Base-by-base conservation (phyloP, 2,113 vertebrate genomes). In the Embiotoca jacksoni region DNA sequence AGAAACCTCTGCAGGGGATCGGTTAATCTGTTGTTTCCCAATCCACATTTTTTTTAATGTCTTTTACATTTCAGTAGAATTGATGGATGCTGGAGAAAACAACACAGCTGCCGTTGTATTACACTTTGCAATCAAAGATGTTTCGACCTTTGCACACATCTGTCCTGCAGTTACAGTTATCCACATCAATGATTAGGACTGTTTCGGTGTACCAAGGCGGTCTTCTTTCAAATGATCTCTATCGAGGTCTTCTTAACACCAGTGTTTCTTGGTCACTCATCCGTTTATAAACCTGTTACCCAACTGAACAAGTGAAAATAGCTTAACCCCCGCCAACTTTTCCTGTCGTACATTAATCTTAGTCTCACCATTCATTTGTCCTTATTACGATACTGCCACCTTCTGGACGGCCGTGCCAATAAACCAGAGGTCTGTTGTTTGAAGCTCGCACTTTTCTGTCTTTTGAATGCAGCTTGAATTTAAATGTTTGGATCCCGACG, bases 381-480 rank as follows among this genome's bases (percentile, higher is more conserved):
- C 59, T 31, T 7, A 31, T 39, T 15, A 37, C 74, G 76, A 57
- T 55, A 83, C 50, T 52, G 56, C 3, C 82, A 52, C 46, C 77
- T 69, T 2, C 70, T 83, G 88, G 32, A 15, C 44, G 14, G 0
- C 1, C 9, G 13, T 35, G 31, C 39, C 35, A 73, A 54, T 33
- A 81, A 50, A 68, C 4, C 30, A 53, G 3, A 57, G 3, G 31
- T n/a, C 6, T 64, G 9, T 9, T 16, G 4, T 5, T 33, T 55
- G 30, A 6, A 15, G 3, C 9, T 15, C 6, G 8, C 10, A 5
- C 6, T 23, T 11, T 7, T 3, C 10, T 3, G 6, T 36, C 6
- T 54, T 54, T 23, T 6, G 23, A 35, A 54, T 41, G 7, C 15
- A 31, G 2, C 16, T 2, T 23, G 0, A 30, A 30, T 46, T 44